Evolutionary conservation across 2,113 vertebrate genomes (phyloP).

Genomic region (Nothocercus nigrocapillus): DNA sequence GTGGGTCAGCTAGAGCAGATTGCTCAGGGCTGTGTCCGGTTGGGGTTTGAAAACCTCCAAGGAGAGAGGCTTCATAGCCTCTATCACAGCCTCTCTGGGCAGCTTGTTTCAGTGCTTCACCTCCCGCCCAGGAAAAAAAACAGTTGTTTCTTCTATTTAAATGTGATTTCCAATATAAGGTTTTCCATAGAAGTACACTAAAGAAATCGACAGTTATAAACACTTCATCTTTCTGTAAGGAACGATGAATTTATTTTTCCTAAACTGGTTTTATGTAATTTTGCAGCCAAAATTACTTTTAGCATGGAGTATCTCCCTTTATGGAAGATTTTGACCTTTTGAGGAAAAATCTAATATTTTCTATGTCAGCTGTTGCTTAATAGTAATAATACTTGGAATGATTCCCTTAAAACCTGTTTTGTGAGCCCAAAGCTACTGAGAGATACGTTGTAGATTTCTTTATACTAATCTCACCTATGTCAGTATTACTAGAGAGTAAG

Average conservation of each 20-base stretch:
- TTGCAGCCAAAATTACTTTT: neutral
- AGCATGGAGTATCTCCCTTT: neutral
- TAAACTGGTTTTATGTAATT: neutral
- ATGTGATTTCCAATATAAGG: neutral
- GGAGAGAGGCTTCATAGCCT: neutral
- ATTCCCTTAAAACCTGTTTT: neutral
- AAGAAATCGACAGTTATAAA: neutral
- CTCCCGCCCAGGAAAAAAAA: neutral
- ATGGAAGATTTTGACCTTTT: neutral
- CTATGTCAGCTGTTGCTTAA: neutral
- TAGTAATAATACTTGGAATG: neutral
- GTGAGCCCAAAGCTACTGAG: neutral
- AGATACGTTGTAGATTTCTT: neutral
- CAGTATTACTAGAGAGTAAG: neutral
- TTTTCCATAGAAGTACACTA: neutral
- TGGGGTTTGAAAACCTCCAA: neutral
- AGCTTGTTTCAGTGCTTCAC: neutral
- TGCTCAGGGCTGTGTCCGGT: neutral
- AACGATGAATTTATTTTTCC: neutral
- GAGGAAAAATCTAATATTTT: slow-evolving; percentile 1
- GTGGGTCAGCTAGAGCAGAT: neutral
- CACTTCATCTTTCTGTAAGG: neutral
- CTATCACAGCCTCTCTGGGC: neutral
- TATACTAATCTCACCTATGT: neutral
- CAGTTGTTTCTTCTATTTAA: neutral